Percentiles rank a stretch among this genome's conserved stretches.
Conservation (phyloP, 1,140 invertebrate genomes). For the Chironomus tepperi region DNA sequence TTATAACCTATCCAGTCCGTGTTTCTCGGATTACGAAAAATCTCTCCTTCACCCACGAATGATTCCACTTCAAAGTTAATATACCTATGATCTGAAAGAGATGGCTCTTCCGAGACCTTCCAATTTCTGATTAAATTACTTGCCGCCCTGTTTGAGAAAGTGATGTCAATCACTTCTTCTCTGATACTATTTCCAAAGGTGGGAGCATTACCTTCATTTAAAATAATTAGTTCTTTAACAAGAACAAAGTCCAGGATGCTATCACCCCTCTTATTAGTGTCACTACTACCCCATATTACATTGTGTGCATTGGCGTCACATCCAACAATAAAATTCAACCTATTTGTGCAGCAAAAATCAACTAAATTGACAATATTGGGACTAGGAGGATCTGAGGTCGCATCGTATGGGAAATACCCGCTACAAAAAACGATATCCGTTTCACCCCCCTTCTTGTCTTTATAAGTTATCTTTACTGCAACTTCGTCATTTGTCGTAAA, state of each 20-base stretch:
- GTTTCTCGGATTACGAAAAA: not conserved
- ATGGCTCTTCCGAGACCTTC: conserved; percentile 15
- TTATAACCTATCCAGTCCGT: conserved; percentile 19
- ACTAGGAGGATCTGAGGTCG: not conserved
- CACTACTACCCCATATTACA: conserved; percentile 29
- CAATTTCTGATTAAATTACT: not conserved
- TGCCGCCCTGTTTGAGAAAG: not conserved
- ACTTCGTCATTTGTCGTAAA: not conserved
- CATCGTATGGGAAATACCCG: not conserved
- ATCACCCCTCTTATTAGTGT: conserved; percentile 29
- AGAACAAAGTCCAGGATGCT: conserved; percentile 28
- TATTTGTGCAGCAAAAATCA: not conserved
- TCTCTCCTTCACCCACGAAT: not conserved
- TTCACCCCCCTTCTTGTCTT: not conserved
- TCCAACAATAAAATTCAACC: conserved; percentile 27
- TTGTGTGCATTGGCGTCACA: conserved; percentile 32
- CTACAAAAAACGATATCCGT: not conserved
- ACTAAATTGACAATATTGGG: no score
- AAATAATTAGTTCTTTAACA: conserved; percentile 25
- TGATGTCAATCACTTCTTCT: conserved; percentile 26
- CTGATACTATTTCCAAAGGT: conserved; percentile 27
- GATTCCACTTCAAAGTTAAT: conserved; percentile 18
- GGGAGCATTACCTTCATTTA: conserved; percentile 27
- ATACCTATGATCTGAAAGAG: conserved; percentile 24
- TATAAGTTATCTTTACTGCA: no score